phyloP scores from a whole-genome alignment of 1,140 invertebrate species.

The Apolygus lucorum region DNA sequence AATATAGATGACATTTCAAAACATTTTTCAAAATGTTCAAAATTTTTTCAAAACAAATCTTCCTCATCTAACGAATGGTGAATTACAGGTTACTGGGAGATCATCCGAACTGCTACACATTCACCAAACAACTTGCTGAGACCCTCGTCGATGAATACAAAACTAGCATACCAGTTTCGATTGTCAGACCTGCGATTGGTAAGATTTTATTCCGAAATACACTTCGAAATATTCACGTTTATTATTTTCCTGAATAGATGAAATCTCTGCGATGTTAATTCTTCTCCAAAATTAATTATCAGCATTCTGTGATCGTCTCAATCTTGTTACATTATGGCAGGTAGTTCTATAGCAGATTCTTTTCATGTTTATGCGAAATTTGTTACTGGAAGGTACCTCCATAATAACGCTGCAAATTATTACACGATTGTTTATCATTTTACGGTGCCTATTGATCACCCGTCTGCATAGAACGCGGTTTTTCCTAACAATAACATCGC shows the following conservation, averaged over 20 bases:
- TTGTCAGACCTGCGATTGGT: constrained; percentile 63
- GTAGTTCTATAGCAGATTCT: background rate
- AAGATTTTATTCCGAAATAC: constrained; percentile 32
- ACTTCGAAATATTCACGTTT: background rate
- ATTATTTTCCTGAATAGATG: background rate
- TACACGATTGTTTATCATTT: no score
- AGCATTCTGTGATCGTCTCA: no score
- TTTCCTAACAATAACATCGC: no score
- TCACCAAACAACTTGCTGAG: constrained; percentile 46
- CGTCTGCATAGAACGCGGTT: no score
- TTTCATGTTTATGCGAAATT: background rate
- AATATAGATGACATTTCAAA: background rate
- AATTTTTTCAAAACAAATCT: background rate
- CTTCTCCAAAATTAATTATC: no score
- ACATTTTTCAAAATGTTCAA: background rate
- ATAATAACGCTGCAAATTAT: no score
- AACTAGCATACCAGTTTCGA: constrained; percentile 46
- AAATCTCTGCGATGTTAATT: background rate
- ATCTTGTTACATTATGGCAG: constrained; percentile 4
- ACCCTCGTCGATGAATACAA: constrained; percentile 40
- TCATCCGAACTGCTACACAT: constrained; percentile 48
- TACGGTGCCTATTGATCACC: no score
- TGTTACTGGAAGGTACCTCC: no score
- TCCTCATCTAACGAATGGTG: background rate
- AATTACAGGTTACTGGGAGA: constrained; percentile 39